Evolutionary conservation across 1,140 invertebrate species (phyloP), one percentile per base, ranked within the genome.

Genomic region (Trachymyrmex septentrionalis): DNA sequence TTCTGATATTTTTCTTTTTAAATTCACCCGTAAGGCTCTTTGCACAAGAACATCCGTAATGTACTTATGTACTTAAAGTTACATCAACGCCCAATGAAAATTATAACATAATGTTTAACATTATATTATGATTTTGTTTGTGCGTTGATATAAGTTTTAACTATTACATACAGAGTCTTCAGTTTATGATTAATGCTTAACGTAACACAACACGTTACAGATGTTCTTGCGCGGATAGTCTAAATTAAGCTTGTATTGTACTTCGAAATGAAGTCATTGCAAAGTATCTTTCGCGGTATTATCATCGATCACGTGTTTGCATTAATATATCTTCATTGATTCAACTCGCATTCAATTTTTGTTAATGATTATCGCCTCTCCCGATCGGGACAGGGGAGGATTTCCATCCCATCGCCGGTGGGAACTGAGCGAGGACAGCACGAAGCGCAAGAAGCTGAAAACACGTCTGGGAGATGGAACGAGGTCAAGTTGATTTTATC

Each of bases 401-500:
- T 76, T 84, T 84, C 34, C 81, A 48, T 69, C 19, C 24, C 80
- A 14, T 16, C 16, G 34, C 30, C 53, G 61, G 50, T 30, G 34
- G 50, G 38, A 75, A 12, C 34, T 38, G 53, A 21, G 38, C 24
- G 67, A 66, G 71, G 63, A 87, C 78, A 85, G 67, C 57, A 30
- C 76, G 44, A 78, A 44, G 48, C 55, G 21, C 16, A 57, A 86
- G 72, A 67, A 86, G 53, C 64, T 72, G 69, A 71, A 67, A 64
- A 61, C 55, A 72, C 44, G n/a, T 21, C 30, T 24, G 53, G 88
- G 88, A 89, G 91, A 91, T 92, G 89, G 87, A 93, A 93, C 61
- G 89, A 86, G 93, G 93, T 93, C 93, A 93, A 93, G 92, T 93
- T 93, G 92, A 94, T 94, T 93, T 92, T 92, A 91, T 91, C 85